Evolutionary conservation across 2,888 invertebrate species (phyloP), one percentile per base, ranked within the genome.

Genomic region (Trimorus sp.): DNA sequence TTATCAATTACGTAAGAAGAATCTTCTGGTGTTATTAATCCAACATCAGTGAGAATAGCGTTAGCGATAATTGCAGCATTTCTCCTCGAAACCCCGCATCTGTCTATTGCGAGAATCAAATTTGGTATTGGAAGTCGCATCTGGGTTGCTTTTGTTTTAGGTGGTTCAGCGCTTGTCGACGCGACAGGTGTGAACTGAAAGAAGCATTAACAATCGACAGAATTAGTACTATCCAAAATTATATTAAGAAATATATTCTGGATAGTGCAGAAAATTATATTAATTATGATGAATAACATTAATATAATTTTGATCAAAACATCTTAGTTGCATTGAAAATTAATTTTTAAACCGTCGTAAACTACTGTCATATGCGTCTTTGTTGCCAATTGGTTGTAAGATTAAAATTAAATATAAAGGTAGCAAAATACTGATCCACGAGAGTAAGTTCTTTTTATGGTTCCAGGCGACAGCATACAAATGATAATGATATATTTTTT

Each of bases 21-120:
- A 51, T 51, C 15, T 9, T 51, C 51, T 14, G 51, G 51, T 51
- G 51, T 51, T 5, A 51, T 51, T 15, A 51, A 51, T 45, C 45
- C 45, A 45, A 45, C 11, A 5, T 51, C 51, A 7, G n/a, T n/a
- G 15, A 51, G 51, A 15, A 51, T 15, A 1, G 51, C 51, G 51
- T 15, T 51, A 15, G 51, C 51, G 15, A 51, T 51, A n/a, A 51
- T 51, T 51, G 51, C 51, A 51, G 51, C 15, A 3, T n/a, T 14
- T 51, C 51, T n/a, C 6, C n/a, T 14, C 7, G 51, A 51, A 14
- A 15, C 15, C 8, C 51, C 51, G 15, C 51, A 51, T 51, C 51
- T n/a, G 15, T 51, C 51, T 15, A 51, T 51, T 51, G 51, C 51
- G 7, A 51, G 7, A 14, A 51, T 51, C 11, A 51, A 15, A 51